Conservation (phyloP, 2,797 vertebrate species). For the Stomatorhinus walkeri region DNA sequence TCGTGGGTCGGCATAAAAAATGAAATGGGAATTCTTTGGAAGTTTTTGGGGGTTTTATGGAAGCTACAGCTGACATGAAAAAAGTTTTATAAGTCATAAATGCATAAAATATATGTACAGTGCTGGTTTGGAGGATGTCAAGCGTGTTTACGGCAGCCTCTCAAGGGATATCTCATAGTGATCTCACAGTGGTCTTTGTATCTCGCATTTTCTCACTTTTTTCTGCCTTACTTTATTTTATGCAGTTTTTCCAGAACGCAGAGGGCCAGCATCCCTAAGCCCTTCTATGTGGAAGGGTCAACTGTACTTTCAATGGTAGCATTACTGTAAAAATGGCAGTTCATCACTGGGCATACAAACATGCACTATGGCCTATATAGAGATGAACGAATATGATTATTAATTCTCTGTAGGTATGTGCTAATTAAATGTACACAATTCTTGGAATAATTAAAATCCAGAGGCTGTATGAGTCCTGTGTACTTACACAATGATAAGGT, state of each 20-base stretch:
- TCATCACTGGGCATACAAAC: background rate
- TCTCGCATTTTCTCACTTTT: background rate
- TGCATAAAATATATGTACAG: background rate
- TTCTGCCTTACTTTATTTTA: background rate
- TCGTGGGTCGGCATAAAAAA: background rate
- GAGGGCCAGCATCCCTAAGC: background rate
- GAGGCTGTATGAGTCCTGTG: background rate
- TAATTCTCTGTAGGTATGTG: background rate
- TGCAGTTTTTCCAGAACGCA: background rate
- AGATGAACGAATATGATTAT: background rate
- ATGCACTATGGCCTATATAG: background rate
- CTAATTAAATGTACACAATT: background rate
- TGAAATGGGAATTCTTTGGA: background rate
- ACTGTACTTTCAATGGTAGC: background rate
- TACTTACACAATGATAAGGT: slow-evolving; percentile 90
- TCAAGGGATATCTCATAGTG: background rate
- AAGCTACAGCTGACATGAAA: background rate
- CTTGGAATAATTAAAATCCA: background rate
- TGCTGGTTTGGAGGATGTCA: background rate
- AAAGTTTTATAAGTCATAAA: background rate
- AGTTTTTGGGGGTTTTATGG: background rate
- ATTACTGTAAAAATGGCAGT: background rate
- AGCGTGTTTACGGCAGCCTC: background rate
- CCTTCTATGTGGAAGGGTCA: background rate
- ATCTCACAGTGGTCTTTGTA: background rate